Evolutionary conservation across 35 echinoderm and acorn worm genomes (phyloP).

Genomic region (Holothuria glaberrima): DNA sequence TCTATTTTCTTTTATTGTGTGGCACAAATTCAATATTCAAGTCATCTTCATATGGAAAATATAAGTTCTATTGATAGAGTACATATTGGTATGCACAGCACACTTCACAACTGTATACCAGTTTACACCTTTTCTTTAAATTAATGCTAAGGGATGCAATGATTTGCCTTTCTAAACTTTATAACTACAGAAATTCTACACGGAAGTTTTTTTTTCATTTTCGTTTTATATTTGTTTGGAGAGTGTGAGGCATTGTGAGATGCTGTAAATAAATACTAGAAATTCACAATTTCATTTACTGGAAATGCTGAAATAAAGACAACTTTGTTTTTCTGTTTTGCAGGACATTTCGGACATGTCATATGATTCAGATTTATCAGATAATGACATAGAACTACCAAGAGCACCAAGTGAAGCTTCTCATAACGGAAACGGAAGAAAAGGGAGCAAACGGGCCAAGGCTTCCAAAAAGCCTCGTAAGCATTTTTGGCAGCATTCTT

Average conservation of each 20-base stretch:
- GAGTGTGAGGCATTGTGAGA: neutral
- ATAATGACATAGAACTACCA: conserved; percentile 41
- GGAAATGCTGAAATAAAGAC: neutral
- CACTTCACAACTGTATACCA: too few species aligned
- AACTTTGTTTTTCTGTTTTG: neutral
- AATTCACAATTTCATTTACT: neutral
- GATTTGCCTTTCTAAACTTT: too few species aligned
- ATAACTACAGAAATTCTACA: neutral
- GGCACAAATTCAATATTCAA: too few species aligned
- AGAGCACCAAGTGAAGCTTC: conserved; percentile 1
- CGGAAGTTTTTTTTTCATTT: too few species aligned
- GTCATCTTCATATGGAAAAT: too few species aligned
- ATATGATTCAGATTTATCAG: conserved; percentile 26
- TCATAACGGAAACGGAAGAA: neutral
- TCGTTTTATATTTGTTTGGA: neutral
- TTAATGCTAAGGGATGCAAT: too few species aligned
- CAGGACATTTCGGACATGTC: conserved; percentile 29
- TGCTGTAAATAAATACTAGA: neutral
- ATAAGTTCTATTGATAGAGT: too few species aligned
- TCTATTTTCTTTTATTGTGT: too few species aligned
- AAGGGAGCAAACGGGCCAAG: neutral
- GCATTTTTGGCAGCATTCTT: too few species aligned
- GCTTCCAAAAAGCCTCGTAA: conserved; percentile 34
- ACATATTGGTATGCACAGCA: too few species aligned
- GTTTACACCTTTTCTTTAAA: too few species aligned